These are phyloP conservation scores for Itoplectis maculator DNA, from an alignment of 2,888 invertebrate genomes.

Conservation along the genomic window DNA sequence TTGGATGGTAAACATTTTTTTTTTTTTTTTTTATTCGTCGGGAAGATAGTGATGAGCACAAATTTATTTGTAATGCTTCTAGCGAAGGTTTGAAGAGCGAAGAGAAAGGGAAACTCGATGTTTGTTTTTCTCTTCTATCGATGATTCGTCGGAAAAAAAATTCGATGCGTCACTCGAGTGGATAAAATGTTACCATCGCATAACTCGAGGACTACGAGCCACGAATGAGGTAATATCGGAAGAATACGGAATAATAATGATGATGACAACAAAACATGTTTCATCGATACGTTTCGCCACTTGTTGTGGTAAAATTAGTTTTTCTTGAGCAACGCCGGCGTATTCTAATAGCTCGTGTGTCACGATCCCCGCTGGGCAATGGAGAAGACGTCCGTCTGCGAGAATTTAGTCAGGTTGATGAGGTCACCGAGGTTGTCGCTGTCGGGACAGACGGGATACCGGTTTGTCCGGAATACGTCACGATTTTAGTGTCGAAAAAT, in stretches of 20 bases:
- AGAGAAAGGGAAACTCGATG: background rate
- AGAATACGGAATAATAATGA: slow-evolving; percentile 17
- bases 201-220: background rate
- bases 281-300: slow-evolving; percentile 22
- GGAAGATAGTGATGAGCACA: too few relatives aligned
- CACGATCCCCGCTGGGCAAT: slow-evolving; percentile 29
- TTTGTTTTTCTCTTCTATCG: background rate
- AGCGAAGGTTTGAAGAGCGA: too few relatives aligned
- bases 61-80: too few relatives aligned
- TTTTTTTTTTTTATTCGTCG: too few relatives aligned
- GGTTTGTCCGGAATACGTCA: slow-evolving; percentile 28
- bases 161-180: background rate
- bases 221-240: slow-evolving; percentile 30
- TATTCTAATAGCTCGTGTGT: slow-evolving; percentile 25
- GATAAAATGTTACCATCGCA: background rate
- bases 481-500: slow-evolving; percentile 2
- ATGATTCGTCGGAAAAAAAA: background rate
- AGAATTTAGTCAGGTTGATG: slow-evolving; percentile 30
- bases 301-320: background rate
- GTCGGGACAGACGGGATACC: slow-evolving; percentile 24
- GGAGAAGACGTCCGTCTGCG: background rate
- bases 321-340: slow-evolving; percentile 12
- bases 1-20: background rate
- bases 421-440: slow-evolving; percentile 24
- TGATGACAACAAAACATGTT: slow-evolving; percentile 11